phyloP scores from a whole-genome alignment of 2,888 invertebrate species.

The Mantis religiosa region DNA sequence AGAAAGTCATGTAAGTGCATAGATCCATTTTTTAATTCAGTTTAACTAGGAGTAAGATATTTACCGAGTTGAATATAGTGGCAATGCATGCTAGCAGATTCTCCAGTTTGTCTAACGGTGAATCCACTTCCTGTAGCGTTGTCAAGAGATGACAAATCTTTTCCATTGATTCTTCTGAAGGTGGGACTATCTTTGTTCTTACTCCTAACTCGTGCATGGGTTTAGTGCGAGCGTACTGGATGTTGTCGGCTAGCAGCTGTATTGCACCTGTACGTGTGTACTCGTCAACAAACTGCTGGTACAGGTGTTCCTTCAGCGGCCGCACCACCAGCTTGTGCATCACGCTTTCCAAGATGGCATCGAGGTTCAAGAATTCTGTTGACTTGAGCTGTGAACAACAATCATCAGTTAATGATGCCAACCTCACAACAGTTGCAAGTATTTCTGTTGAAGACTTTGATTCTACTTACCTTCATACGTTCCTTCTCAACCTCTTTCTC shows the following conservation, averaged over 20 bases:
- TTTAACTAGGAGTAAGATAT: no score
- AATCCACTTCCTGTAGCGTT: constrained; percentile 84
- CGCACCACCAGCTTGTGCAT: constrained; percentile 87
- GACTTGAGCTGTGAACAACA: constrained; percentile 62
- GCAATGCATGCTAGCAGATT: constrained; percentile 84
- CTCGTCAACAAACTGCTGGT: constrained; percentile 81
- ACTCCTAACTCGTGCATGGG: constrained; percentile 66
- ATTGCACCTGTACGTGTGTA: constrained; percentile 74
- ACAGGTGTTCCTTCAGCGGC: constrained; percentile 79
- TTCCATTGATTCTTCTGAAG: constrained; percentile 68
- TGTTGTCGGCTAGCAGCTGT: constrained; percentile 65
- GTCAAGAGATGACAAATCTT: constrained; percentile 74
- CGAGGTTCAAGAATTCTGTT: constrained; percentile 91
- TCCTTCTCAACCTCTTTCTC: constrained; percentile 87
- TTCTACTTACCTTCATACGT: constrained; percentile 60
- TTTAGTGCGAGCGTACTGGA: constrained; percentile 63
- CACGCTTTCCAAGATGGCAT: constrained; percentile 90
- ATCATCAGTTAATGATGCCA: neutral
- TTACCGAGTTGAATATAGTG: constrained; percentile 70
- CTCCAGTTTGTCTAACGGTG: constrained; percentile 90
- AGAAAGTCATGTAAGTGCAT: no score
- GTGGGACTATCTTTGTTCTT: constrained; percentile 71
- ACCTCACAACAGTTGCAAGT: neutral
- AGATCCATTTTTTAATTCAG: no score
- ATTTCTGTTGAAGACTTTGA: neutral